Base-by-base conservation (phyloP, 2,888 invertebrate species). In the Horisme vitalbata region DNA sequence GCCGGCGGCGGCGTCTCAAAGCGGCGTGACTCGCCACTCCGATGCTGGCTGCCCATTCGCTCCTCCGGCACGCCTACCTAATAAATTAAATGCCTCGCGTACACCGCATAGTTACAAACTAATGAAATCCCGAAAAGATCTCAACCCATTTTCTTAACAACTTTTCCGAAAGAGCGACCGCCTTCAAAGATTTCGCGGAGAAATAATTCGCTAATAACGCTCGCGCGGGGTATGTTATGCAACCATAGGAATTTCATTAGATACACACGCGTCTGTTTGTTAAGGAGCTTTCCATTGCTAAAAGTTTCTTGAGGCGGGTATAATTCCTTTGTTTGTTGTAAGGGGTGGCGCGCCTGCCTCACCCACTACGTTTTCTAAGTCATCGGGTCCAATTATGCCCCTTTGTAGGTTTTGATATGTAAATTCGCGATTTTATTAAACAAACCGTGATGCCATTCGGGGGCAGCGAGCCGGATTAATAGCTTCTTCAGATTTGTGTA, bases 331-430 rank as follows among this genome's bases (percentile, higher is more conserved):
- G 88, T 89, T 89, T 89, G 85, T 86, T 83, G 78, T 78, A 63
- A 71, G 80, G 82, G 86, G 83, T 78, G 81, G 81, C 70, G 63
- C 74, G 59, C 79, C 81, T 76, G 66, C 68, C 68, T 79, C 84
- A 72, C 84, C 87, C 84, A 75, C 86, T 83, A 86, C 84, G 88
- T 89, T 89, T 89, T 89, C 89, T 89, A 89, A 89, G 87, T 89
- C 88, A 89, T 89, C 89, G 88, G 86, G 82, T 89, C 88, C 89
- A 89, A 89, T 89, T 89, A 89, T 89, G 88, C 88, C 85, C 89
- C 89, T 89, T 89, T 89, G 89, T 89, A 88, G 88, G 89, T 88
- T 89, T 88, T 89, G 89, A 89, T 89, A 89, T 89, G 89, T 89
- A 89, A 89, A 89, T 89, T 86, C 88, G 77, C 83, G 83, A 89